Conservation (phyloP, 2,113 vertebrate species). For the Chelonoidis abingdonii region DNA sequence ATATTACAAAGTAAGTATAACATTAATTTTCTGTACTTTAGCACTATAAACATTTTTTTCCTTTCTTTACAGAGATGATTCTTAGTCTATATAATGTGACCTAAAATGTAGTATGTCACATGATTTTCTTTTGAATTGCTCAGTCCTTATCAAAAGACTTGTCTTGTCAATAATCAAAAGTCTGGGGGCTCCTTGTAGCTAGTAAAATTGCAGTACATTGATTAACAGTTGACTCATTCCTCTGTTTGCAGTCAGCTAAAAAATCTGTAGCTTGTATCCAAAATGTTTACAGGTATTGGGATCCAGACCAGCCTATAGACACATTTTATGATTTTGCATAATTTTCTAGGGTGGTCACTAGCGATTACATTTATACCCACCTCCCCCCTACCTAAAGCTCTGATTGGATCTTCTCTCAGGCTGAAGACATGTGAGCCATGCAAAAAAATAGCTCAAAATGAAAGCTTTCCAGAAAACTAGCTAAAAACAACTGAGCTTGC, state of each 20-base stretch:
- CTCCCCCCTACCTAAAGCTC: neutral
- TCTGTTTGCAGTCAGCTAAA: neutral
- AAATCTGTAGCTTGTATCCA: neutral
- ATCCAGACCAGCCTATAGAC: neutral
- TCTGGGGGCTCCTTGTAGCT: neutral
- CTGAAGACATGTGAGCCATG: neutral
- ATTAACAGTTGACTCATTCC: neutral
- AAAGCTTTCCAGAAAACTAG: neutral
- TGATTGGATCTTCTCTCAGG: fast-evolving
- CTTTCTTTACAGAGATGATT: neutral
- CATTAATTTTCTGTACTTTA: neutral
- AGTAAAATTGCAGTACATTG: neutral
- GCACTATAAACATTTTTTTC: neutral
- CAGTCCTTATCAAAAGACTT: neutral
- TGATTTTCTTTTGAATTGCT: neutral
- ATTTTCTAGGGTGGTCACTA: neutral
- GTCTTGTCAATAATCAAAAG: neutral
- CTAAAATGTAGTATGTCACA: neutral
- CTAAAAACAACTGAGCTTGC: neutral
- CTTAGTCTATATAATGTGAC: neutral
- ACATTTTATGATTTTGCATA: neutral
- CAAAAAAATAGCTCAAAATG: neutral
- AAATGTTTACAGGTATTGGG: neutral
- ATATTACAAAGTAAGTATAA: neutral
- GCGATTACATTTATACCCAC: neutral